phyloP scores from a whole-genome alignment of 2,888 invertebrate species.

The Alentia gelatinosa region DNA sequence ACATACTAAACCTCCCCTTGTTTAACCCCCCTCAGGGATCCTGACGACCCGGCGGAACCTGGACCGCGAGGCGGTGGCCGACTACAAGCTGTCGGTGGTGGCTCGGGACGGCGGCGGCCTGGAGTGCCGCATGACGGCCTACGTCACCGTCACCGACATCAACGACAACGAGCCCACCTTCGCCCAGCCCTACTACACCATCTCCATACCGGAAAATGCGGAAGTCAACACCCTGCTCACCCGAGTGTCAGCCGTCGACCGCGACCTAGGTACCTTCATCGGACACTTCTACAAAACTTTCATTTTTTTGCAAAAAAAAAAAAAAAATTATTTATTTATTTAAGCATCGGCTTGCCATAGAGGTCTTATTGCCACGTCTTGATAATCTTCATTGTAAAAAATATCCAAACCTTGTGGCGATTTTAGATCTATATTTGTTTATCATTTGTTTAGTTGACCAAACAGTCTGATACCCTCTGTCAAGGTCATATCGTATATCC shows the following conservation, averaged over 20 bases:
- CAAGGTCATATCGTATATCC: no score
- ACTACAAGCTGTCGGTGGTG: conserved; percentile 71
- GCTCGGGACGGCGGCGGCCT: conserved; percentile 69
- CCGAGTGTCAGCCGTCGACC: conserved; percentile 75
- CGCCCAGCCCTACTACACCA: conserved; percentile 62
- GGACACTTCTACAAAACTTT: no score
- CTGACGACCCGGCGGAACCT: conserved; percentile 65
- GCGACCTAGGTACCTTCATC: conserved; percentile 85
- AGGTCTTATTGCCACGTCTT: no score
- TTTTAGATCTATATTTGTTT: no score
- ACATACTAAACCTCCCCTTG: not conserved
- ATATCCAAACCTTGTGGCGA: no score
- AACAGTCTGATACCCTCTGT: no score
- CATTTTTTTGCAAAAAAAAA: no score
- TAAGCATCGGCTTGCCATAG: no score
- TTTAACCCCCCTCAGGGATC: conserved; percentile 68
- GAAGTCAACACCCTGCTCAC: conserved; percentile 88
- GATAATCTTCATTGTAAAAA: no score
- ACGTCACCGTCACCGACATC: conserved; percentile 71
- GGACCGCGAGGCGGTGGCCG: conserved; percentile 82
- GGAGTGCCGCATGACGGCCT: conserved; percentile 70
- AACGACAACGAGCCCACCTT: conserved; percentile 78
- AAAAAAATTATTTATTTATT: no score
- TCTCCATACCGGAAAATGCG: conserved; percentile 93
- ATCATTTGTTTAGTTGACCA: no score